phyloP scores from a whole-genome alignment of 1,140 invertebrate genomes.

The Drosophila miranda region DNA sequence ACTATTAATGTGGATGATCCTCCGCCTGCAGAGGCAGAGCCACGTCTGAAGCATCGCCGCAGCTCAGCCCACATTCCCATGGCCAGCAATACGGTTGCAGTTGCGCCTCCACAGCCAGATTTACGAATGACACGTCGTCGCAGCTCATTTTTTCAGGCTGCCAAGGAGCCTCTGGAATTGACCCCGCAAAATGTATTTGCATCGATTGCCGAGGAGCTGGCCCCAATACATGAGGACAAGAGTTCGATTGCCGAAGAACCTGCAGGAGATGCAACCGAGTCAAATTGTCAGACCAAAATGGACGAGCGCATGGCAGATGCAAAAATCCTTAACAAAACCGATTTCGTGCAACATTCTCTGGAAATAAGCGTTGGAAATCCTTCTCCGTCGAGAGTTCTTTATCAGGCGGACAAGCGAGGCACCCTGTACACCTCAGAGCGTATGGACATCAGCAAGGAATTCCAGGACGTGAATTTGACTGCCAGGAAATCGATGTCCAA shows the following conservation, averaged over 20 bases:
- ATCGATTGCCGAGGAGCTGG: conserved; percentile 53
- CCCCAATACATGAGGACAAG: not conserved
- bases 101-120: not conserved
- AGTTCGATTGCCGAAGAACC: conserved; percentile 9
- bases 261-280: no score
- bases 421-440: conserved; percentile 32
- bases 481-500: conserved; percentile 22
- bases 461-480: conserved; percentile 6
- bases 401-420: conserved; percentile 17
- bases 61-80: not conserved
- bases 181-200: conserved; percentile 22
- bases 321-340: conserved; percentile 25
- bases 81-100: no score
- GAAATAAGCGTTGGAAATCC: conserved; percentile 21
- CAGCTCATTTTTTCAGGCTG: conserved; percentile 24
- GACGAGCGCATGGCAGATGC: no score
- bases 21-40: not conserved
- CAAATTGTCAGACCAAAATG: not conserved
- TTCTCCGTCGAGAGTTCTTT: not conserved
- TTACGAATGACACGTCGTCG: conserved; percentile 31
- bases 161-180: conserved; percentile 6
- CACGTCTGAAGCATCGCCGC: not conserved
- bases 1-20: not conserved
- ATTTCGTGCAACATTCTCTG: conserved; percentile 38
- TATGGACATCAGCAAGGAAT: conserved; percentile 44